These are phyloP conservation scores for Subacronicta megacephala DNA, from an alignment of 2,888 invertebrate species.

Conservation along the genomic window DNA sequence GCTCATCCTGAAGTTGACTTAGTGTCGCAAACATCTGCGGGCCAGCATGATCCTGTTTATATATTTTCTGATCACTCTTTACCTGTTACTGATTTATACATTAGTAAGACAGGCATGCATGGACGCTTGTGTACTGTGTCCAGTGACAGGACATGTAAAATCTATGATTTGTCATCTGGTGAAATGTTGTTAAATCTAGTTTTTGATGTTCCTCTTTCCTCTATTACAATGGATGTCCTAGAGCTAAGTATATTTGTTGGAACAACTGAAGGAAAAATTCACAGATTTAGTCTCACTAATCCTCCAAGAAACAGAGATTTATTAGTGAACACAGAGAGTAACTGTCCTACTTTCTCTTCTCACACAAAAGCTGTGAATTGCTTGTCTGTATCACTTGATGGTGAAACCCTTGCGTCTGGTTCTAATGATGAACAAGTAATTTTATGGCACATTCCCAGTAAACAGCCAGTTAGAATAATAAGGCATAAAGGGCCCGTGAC, in stretches of 20 bases:
- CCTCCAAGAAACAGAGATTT: conserved; percentile 92
- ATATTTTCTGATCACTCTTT: conserved; percentile 94
- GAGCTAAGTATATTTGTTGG: conserved; percentile 94
- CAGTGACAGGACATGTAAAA: conserved; percentile 94
- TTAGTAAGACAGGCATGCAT: conserved; percentile 92
- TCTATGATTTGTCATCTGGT: conserved; percentile 94
- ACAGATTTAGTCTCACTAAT: conserved; percentile 91
- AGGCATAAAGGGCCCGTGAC: conserved; percentile 93
- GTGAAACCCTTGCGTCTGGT: conserved; percentile 93
- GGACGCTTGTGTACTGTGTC: conserved; percentile 94
- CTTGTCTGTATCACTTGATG: conserved; percentile 93
- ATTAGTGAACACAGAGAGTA: conserved; percentile 89
- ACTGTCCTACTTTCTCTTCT: conserved; percentile 89
- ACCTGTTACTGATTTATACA: conserved; percentile 93
- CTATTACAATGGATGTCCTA: conserved; percentile 92
- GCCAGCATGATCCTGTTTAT: conserved; percentile 91
- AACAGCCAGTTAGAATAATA: conserved; percentile 92
- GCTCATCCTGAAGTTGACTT: conserved; percentile 85
- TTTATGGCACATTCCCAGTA: conserved; percentile 95
- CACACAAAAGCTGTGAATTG: conserved; percentile 93
- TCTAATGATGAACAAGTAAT: conserved; percentile 93
- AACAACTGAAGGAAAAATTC: conserved; percentile 92
- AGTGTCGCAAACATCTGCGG: conserved; percentile 85
- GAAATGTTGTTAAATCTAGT: conserved; percentile 92
- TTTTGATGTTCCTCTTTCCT: conserved; percentile 92